These are phyloP conservation scores for Diploptera punctata DNA, from an alignment of 2,888 invertebrate genomes.

Conservation along the genomic window DNA sequence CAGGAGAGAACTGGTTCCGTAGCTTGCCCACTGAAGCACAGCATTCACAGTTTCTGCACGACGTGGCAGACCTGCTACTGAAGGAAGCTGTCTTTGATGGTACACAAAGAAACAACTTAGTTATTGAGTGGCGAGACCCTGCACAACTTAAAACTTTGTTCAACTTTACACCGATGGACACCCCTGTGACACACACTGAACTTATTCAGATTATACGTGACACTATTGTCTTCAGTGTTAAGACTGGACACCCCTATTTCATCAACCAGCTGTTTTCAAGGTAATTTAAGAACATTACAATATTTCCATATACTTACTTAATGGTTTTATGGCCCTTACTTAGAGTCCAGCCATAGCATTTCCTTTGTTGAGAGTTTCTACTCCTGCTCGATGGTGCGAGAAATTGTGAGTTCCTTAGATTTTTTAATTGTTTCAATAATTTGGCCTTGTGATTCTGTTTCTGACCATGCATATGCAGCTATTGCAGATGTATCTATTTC, in stretches of 20 bases:
- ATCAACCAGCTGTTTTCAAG: conserved; percentile 65
- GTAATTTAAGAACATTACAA: too few species aligned
- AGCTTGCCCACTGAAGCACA: conserved; percentile 47
- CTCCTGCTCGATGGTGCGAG: too few species aligned
- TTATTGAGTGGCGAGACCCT: conserved; percentile 61
- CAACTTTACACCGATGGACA: conserved; percentile 52
- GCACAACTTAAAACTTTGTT: conserved; percentile 55
- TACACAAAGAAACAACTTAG: conserved; percentile 53
- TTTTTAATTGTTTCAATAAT: too few species aligned
- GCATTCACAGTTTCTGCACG: conserved; percentile 55
- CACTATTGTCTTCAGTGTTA: conserved; percentile 62
- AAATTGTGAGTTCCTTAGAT: too few species aligned
- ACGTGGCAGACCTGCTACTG: conserved; percentile 54
- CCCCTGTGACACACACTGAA: conserved; percentile 54
- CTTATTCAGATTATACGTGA: conserved; percentile 56
- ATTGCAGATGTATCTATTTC: too few species aligned
- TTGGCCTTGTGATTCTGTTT: too few species aligned
- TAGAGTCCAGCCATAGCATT: too few species aligned
- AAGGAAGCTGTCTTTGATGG: conserved; percentile 55
- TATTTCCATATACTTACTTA: too few species aligned
- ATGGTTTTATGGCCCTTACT: too few species aligned
- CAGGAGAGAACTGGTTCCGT: conserved; percentile 19
- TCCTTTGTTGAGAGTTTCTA: too few species aligned
- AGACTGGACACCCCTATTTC: conserved; percentile 64
- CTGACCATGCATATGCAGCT: too few species aligned